A percentile compares a stretch with the other conserved stretches of the same genome.
Evolutionary conservation across 2,113 vertebrate species (phyloP).

Genomic region (Hylia prasina): DNA sequence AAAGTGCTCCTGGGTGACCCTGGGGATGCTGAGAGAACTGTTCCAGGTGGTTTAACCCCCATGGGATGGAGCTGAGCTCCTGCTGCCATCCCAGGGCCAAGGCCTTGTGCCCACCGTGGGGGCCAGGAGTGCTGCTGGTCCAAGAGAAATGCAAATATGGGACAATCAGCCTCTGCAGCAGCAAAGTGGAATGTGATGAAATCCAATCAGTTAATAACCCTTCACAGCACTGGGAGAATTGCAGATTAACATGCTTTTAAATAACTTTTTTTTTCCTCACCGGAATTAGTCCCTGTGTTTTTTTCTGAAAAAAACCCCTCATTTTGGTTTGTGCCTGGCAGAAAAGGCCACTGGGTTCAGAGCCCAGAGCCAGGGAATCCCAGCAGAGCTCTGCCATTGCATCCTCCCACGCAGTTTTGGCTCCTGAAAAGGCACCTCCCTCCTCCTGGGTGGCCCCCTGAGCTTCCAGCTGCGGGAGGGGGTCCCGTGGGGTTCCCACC

Average conservation of each 20-base stretch:
- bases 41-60: fast-evolving
- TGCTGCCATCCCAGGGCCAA: fast-evolving
- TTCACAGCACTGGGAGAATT: not conserved
- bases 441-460: fast-evolving
- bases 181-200: not conserved
- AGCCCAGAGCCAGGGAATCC: not conserved
- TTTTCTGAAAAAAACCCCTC: not conserved
- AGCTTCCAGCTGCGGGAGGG: not conserved
- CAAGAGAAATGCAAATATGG: slow-evolving; percentile 6
- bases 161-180: not conserved
- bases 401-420: fast-evolving
- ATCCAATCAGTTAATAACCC: slow-evolving; percentile 52
- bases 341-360: not conserved
- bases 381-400: not conserved
- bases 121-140: not conserved
- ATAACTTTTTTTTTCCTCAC: not conserved
- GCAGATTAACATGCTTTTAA: not conserved
- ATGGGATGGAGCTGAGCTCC: not conserved
- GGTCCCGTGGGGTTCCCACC: fast-evolving
- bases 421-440: not conserved
- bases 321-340: not conserved
- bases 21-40: fast-evolving
- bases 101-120: not conserved
- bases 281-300: not conserved
- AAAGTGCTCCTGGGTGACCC: fast-evolving